These are phyloP conservation scores for Dendronephthya gigantea DNA, from an alignment of 64 coral and sea anemone species.

Conservation along the genomic window DNA sequence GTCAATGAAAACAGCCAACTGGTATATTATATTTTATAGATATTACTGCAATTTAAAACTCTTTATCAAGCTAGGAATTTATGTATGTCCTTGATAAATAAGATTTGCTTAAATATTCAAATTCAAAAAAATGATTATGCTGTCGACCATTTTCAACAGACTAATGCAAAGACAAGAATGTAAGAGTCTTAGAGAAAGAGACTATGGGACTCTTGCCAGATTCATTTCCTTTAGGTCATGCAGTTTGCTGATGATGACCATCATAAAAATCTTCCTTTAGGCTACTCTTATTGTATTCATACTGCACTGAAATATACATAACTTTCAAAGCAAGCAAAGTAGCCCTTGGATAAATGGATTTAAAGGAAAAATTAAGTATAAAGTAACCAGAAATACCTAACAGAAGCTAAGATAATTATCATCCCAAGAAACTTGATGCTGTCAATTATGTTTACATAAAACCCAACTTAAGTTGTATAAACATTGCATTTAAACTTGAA, in stretches of 20 bases:
- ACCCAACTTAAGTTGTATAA: not conserved
- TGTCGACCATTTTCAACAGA: no score
- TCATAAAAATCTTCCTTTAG: not conserved
- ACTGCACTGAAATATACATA: not conserved
- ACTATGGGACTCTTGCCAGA: not conserved
- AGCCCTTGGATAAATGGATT: not conserved
- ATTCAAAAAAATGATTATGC: no score
- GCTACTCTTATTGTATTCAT: not conserved
- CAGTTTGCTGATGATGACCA: not conserved
- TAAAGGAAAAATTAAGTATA: not conserved
- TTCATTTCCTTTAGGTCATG: not conserved
- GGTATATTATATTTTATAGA: no score
- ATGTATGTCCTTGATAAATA: no score
- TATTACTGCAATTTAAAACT: no score
- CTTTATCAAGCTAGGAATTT: no score
- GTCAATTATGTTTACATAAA: constrained; percentile 12
- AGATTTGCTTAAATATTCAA: no score
- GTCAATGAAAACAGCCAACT: no score
- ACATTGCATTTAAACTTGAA: not conserved
- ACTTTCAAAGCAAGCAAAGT: not conserved
- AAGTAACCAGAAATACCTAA: not conserved
- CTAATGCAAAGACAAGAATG: no score
- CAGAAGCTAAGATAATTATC: constrained; percentile 12
- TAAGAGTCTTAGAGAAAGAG: no score
- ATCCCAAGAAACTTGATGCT: not conserved